Evolutionary conservation across 2,888 invertebrate species (phyloP), one percentile per base, ranked within the genome.

Genomic region (Pheosia gnoma): DNA sequence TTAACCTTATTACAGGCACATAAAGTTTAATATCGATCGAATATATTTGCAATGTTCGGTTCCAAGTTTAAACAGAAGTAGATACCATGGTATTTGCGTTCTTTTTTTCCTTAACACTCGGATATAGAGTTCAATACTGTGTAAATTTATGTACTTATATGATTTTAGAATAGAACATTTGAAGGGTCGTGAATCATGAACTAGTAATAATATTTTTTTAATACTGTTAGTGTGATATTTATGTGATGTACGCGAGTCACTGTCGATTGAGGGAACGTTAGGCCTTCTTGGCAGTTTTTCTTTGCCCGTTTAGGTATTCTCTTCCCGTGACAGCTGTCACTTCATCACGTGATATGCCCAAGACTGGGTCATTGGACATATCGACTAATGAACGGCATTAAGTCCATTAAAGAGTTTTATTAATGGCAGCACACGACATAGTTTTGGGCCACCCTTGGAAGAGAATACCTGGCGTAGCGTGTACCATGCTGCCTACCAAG

Each of bases 121-220:
- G 47, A n/a, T 4, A 59, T 82, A 86, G 72, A 71, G 80, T 78
- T 72, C 52, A 77, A 57, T 66, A 69, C 80, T 58, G 59, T 55
- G 36, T 61, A 55, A 57, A 51, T 5, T 9, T 10, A 3, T 55
- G 6, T 66, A 59, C 51, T 36, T 52, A 36, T 58, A 6, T 60
- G 62, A 60, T 54, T 39, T 53, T 45, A 4, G 11, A 47, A 47
- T 47, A 25, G 47, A 47, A 47, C 47, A n/a, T 6, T 25, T 70
- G 75, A 68, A 80, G 81, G 82, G 25, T 25, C 25, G 25, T 2
- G 25, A 25, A 25, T 77, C 71, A 80, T 74, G 77, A 70, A 70
- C 65, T 60, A 75, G 65, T 70, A 57, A 57, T 70, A 74, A 72
- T 73, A 75, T 65, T 73, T 73, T 25, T 54, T 56, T 56, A 54